phyloP scores from a whole-genome alignment of 2,797 vertebrate genomes.

The Cirrhinus mrigala region DNA sequence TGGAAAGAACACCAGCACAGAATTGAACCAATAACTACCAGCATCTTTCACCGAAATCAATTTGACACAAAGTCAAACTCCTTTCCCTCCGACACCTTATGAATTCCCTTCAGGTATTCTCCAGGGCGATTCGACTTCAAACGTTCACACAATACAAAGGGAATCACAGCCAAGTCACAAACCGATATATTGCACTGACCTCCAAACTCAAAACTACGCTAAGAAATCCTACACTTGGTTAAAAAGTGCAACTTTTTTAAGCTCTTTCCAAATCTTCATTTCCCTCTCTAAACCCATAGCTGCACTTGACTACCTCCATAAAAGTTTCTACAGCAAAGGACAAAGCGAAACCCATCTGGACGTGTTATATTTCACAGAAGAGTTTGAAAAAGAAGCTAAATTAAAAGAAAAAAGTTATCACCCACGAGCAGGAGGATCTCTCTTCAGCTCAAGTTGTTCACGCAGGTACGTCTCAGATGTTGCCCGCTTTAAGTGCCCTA shows the following conservation, averaged over 20 bases:
- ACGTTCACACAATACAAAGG: slow-evolving; percentile 17
- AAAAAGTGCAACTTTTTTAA: background rate
- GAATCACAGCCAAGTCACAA: slow-evolving; percentile 18
- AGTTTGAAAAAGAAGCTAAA: background rate
- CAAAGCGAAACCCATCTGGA: background rate
- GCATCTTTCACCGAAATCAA: slow-evolving; percentile 22
- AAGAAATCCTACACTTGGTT: background rate
- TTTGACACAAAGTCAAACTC: slow-evolving; percentile 34
- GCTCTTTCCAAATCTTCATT: background rate
- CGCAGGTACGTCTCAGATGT: background rate
- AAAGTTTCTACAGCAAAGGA: background rate
- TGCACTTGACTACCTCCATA: background rate
- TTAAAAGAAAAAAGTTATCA: slow-evolving; percentile 11
- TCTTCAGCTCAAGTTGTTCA: background rate
- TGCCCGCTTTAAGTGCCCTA: slow-evolving; percentile 8
- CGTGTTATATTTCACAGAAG: background rate
- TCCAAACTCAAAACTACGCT: background rate
- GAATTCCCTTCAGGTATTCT: slow-evolving; percentile 13
- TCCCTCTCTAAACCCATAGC: background rate
- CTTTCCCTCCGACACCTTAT: slow-evolving; percentile 1
- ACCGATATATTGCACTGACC: background rate
- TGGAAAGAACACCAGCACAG: slow-evolving; percentile 18
- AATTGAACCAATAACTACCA: slow-evolving; percentile 20
- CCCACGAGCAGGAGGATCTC: background rate
- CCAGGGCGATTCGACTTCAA: background rate